Percentiles rank a stretch among this genome's conserved stretches.
Conservation (phyloP, 2,113 vertebrate genomes). For the Notiomystis cincta region DNA sequence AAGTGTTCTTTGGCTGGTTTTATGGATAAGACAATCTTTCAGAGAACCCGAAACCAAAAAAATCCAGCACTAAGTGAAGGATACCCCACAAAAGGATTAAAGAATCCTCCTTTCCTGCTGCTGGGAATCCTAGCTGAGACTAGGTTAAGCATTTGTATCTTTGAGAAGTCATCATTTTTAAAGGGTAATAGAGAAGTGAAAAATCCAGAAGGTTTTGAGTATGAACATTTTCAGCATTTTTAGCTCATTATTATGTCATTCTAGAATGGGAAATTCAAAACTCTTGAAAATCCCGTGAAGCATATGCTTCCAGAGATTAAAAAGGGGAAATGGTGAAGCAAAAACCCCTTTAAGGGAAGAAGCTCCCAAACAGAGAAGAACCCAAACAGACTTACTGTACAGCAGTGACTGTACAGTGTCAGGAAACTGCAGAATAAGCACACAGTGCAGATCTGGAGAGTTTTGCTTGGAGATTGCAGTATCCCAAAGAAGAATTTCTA, state of each 20-base stretch:
- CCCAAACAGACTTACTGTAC: background rate
- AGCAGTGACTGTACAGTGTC: background rate
- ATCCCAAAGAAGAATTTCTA: background rate
- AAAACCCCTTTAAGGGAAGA: background rate
- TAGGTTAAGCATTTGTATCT: background rate
- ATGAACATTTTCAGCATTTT: background rate
- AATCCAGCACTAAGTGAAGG: background rate
- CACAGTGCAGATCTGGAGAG: background rate
- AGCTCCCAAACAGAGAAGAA: background rate
- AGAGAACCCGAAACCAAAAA: background rate
- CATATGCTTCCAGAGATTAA: background rate
- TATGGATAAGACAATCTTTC: background rate
- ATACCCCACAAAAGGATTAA: background rate
- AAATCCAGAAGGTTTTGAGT: background rate
- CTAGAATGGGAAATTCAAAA: background rate
- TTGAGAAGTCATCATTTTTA: background rate
- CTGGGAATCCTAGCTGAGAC: background rate
- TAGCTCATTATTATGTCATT: background rate
- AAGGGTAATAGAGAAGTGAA: background rate
- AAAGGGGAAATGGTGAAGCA: background rate
- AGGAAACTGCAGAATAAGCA: background rate
- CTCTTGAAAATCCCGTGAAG: background rate
- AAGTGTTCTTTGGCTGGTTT: constrained; percentile 42
- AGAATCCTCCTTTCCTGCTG: background rate
- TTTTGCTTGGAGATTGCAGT: background rate